phyloP scores from a whole-genome alignment of 2,888 invertebrate genomes.

The Plebejus melissa region DNA sequence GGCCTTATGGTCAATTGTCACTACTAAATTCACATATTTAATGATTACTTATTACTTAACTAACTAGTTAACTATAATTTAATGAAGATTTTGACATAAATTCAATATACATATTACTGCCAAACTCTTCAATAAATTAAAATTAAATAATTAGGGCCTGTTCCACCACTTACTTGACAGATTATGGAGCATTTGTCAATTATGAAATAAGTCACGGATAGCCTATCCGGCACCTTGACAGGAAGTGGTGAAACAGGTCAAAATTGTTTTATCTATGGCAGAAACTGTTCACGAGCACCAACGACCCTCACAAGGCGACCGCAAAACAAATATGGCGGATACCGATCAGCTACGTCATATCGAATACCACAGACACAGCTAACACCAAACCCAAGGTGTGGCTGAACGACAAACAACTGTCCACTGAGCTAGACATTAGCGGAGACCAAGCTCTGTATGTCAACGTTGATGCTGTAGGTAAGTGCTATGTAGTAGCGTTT shows the following conservation, averaged over 20 bases:
- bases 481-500: slow-evolving; percentile 36
- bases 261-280: slow-evolving; percentile 38
- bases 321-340: slow-evolving; percentile 78
- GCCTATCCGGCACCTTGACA: too few species aligned
- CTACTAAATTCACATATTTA: too few species aligned
- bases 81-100: slow-evolving; percentile 31
- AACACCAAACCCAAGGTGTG: slow-evolving; percentile 53
- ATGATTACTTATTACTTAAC: too few species aligned
- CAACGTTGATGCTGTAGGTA: slow-evolving; percentile 80
- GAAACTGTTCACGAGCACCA: slow-evolving; percentile 58
- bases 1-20: too few species aligned
- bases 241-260: too few species aligned
- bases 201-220: too few species aligned
- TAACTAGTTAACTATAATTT: too few species aligned
- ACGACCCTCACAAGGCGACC: slow-evolving; percentile 53
- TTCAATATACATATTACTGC: too few species aligned
- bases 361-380: slow-evolving; percentile 44
- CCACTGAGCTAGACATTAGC: slow-evolving; percentile 44
- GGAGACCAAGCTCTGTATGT: slow-evolving; percentile 78
- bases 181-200: too few species aligned
- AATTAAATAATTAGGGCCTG: too few species aligned
- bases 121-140: too few species aligned
- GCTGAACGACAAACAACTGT: slow-evolving; percentile 48
- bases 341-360: slow-evolving; percentile 72
- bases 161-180: too few species aligned